Conservation (phyloP, 2,113 vertebrate genomes). For the Carollia perspicillata region DNA sequence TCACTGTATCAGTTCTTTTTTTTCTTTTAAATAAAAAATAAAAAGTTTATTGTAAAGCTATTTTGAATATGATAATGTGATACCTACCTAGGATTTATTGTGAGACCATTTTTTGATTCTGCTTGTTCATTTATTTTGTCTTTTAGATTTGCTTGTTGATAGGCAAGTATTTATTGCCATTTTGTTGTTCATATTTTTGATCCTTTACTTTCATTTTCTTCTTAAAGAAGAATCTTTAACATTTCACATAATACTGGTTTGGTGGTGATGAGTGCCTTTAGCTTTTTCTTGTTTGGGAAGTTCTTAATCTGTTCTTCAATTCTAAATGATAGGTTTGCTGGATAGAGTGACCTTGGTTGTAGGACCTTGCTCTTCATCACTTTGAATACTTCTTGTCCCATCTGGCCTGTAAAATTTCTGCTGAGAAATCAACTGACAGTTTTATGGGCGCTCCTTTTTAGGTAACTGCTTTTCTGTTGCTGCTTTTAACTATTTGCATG, state of each 20-base stretch:
- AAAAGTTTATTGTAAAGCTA: background rate
- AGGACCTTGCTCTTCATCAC: too few relatives aligned
- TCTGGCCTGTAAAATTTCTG: too few relatives aligned
- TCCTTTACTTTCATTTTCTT: background rate
- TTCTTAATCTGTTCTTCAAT: too few relatives aligned
- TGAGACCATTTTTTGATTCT: background rate
- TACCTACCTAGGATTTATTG: background rate
- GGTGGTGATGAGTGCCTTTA: too few relatives aligned
- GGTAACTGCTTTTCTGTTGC: background rate
- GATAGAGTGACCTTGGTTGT: too few relatives aligned
- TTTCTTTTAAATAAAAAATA: background rate
- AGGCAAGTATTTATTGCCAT: background rate
- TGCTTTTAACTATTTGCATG: background rate
- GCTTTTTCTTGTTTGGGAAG: too few relatives aligned
- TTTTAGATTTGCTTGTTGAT: background rate
- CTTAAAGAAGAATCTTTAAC: background rate
- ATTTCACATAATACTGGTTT: background rate
- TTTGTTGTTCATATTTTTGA: too few relatives aligned
- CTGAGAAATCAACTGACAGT: too few relatives aligned
- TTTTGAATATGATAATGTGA: background rate
- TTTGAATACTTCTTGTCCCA: too few relatives aligned
- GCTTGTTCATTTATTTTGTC: background rate
- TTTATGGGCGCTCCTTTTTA: background rate
- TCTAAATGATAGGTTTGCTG: too few relatives aligned
- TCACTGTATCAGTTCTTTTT: background rate